Conservation (phyloP, 2,797 vertebrate species). For the Phataginus tetradactyla region DNA sequence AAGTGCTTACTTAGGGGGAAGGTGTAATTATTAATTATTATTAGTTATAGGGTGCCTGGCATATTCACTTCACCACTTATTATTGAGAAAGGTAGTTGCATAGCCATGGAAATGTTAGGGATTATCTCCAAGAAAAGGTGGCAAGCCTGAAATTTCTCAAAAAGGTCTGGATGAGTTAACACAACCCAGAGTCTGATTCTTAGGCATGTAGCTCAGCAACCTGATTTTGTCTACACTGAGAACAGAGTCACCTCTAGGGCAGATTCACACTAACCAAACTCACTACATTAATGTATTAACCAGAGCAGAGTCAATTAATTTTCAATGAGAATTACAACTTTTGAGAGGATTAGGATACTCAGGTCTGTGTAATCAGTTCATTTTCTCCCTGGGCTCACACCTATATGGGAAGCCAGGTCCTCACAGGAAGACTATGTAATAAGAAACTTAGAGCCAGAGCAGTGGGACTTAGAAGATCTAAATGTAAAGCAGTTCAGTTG, state of each 20-base stretch:
- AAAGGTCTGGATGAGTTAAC: background rate
- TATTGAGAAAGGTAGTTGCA: background rate
- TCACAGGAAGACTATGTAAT: background rate
- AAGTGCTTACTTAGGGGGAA: background rate
- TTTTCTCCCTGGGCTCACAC: background rate
- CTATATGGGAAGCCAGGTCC: background rate
- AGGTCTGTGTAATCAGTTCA: background rate
- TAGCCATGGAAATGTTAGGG: background rate
- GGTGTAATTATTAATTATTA: background rate
- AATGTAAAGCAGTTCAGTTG: background rate
- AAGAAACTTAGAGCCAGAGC: background rate
- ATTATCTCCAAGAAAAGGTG: background rate
- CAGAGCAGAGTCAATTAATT: background rate
- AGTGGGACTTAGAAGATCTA: background rate
- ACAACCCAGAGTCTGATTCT: background rate
- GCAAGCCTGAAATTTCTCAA: background rate
- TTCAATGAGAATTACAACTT: background rate
- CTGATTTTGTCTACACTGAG: background rate
- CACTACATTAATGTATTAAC: constrained; percentile 7
- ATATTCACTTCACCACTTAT: background rate
- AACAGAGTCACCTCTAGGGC: background rate
- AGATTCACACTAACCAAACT: constrained; percentile 38
- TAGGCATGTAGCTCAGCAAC: background rate
- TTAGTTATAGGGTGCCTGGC: background rate
- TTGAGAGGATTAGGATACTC: background rate